Conservation (phyloP, 2,797 vertebrate species). For the Peromyscus attwateri region DNA sequence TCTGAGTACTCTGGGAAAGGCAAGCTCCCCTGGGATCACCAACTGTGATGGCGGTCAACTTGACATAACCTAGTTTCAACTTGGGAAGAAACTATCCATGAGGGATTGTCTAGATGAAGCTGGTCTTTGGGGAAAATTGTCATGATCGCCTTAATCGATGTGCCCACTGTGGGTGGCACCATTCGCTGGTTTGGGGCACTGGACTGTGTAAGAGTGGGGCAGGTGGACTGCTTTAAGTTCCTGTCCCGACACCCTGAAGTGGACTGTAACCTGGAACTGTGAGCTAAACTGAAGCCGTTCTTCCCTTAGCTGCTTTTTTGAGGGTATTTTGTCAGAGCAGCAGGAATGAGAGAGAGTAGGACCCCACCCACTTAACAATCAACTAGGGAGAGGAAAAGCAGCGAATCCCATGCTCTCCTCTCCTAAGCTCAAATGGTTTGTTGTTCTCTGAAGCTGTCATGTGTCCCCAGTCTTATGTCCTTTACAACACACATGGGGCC, state of each 20-base stretch:
- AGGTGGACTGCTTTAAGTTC: not conserved
- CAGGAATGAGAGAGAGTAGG: not conserved
- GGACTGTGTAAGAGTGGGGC: not conserved
- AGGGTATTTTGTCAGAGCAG: not conserved
- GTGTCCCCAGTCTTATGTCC: not conserved
- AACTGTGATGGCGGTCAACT: not conserved
- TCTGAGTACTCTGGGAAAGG: constrained; percentile 20
- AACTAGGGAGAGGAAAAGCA: not conserved
- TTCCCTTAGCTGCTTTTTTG: not conserved
- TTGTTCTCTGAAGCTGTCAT: not conserved
- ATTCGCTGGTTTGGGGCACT: not conserved
- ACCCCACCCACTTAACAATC: not conserved
- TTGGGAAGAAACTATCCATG: not conserved
- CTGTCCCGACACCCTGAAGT: not conserved
- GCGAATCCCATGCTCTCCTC: not conserved
- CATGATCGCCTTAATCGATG: not conserved
- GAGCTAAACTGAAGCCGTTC: not conserved
- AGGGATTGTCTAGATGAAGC: not conserved
- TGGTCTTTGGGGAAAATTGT: not conserved
- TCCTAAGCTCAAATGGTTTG: not conserved
- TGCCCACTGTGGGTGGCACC: not conserved
- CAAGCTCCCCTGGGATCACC: not conserved
- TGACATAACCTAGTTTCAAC: not conserved
- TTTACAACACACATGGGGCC: not conserved
- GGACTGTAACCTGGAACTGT: too few relatives aligned